These are phyloP conservation scores for Poecilia wingei DNA, from an alignment of 2,797 vertebrate genomes.

Conservation along the genomic window DNA sequence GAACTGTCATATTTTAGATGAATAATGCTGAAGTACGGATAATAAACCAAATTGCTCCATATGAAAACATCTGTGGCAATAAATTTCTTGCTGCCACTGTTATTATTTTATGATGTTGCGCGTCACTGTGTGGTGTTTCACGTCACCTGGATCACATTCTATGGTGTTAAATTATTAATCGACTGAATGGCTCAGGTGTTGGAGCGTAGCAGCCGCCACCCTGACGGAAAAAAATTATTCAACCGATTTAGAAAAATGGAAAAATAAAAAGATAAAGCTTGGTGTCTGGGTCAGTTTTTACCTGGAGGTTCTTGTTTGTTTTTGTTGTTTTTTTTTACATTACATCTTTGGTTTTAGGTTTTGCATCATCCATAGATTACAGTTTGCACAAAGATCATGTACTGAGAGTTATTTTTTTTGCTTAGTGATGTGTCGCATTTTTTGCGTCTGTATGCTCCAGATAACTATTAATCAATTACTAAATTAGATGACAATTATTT, in stretches of 20 bases:
- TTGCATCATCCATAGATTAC: neutral
- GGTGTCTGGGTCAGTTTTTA: neutral
- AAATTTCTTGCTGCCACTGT: neutral
- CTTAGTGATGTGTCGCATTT: too few species aligned
- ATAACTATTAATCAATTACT: too few species aligned
- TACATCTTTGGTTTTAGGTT: neutral
- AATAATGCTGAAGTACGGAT: neutral
- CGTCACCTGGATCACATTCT: neutral
- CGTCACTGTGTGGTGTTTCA: neutral
- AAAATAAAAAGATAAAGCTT: neutral
- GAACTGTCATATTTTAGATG: neutral
- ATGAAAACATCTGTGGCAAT: neutral
- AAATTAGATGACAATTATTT: too few species aligned
- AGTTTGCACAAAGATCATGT: neutral
- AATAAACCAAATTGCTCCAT: neutral
- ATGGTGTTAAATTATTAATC: neutral
- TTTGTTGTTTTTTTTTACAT: neutral
- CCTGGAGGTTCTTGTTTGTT: neutral
- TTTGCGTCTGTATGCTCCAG: too few species aligned
- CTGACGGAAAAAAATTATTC: neutral
- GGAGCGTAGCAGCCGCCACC: neutral
- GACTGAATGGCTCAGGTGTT: neutral
- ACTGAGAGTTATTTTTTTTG: neutral
- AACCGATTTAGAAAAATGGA: neutral
- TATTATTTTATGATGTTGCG: neutral